Evolutionary conservation across 2,888 invertebrate genomes (phyloP).

Genomic region (Agrilus biguttatus): DNA sequence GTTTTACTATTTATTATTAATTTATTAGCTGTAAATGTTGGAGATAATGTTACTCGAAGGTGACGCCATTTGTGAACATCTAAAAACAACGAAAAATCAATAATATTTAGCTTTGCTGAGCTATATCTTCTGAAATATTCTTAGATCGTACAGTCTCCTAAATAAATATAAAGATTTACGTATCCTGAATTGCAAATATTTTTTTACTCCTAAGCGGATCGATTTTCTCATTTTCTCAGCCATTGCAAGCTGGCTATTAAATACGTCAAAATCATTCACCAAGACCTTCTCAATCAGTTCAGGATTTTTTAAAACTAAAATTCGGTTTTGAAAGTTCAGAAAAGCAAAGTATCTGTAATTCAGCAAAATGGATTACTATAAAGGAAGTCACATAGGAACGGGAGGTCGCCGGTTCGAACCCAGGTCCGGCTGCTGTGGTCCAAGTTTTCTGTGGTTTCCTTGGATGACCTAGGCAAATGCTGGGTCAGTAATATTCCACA

Average conservation of each 20-base stretch:
- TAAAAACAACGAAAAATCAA: neutral
- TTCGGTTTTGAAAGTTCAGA: conserved; percentile 23
- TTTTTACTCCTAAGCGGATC: conserved; percentile 37
- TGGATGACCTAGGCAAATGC: no score
- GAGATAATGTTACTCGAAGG: conserved; percentile 30
- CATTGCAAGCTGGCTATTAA: conserved; percentile 30
- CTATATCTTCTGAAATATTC: no score
- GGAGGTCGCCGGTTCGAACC: no score
- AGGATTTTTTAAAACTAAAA: conserved; percentile 37
- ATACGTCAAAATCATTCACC: conserved; percentile 44
- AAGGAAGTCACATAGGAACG: no score
- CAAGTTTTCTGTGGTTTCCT: no score
- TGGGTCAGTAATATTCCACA: no score
- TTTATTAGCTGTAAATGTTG: conserved; percentile 25
- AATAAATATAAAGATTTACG: neutral
- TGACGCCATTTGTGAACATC: conserved; percentile 20
- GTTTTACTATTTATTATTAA: no score
- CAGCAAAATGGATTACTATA: no score
- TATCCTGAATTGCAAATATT: conserved; percentile 7
- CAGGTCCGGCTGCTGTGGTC: no score
- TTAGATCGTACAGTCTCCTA: neutral
- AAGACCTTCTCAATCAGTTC: conserved; percentile 42
- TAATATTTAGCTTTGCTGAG: no score
- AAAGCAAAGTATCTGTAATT: conserved; percentile 13
- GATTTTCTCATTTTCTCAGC: conserved; percentile 19